Conservation (phyloP, 2,888 invertebrate species). For the Neuroscelio doddi region DNA sequence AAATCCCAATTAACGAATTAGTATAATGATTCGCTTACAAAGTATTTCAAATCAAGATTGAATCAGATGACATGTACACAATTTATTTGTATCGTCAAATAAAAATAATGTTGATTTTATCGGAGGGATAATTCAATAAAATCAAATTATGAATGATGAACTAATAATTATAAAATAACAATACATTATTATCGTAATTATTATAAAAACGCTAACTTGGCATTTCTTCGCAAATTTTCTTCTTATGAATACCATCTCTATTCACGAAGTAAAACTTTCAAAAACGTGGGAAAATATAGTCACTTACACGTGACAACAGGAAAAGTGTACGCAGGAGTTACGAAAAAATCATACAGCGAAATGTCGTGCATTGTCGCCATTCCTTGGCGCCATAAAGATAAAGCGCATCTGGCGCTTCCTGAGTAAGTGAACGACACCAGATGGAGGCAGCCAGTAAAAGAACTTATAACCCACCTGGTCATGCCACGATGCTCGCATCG, state of each 20-base stretch:
- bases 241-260: background rate
- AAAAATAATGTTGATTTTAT: too few relatives aligned
- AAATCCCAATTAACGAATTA: too few relatives aligned
- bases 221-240: too few relatives aligned
- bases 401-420: constrained; percentile 49
- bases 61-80: too few relatives aligned
- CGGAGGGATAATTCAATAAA: too few relatives aligned
- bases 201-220: too few relatives aligned
- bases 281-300: background rate
- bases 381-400: constrained; percentile 48
- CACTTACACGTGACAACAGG: background rate
- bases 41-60: too few relatives aligned
- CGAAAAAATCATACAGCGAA: constrained; percentile 12
- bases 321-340: constrained; percentile 7
- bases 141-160: too few relatives aligned
- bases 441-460: constrained; percentile 28
- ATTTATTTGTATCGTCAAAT: too few relatives aligned
- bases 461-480: constrained; percentile 28
- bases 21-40: too few relatives aligned
- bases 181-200: too few relatives aligned
- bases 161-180: too few relatives aligned
- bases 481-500: constrained; percentile 5
- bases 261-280: background rate
- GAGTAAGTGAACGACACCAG: constrained; percentile 42
- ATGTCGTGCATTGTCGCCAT: constrained; percentile 31